Conservation (phyloP, 2,888 invertebrate species). For the Seira musarum region DNA sequence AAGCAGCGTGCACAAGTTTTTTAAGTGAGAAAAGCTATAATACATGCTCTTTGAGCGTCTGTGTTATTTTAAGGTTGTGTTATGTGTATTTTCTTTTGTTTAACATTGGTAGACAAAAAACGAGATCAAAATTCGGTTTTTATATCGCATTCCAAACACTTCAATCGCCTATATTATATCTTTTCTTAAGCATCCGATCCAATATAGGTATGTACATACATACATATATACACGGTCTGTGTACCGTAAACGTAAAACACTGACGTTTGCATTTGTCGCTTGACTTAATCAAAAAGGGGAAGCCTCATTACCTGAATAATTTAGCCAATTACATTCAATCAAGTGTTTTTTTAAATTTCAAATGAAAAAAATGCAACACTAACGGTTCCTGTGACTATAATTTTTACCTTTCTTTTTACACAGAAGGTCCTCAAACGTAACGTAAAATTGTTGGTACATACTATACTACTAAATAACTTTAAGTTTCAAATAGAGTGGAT, state of each 20-base stretch:
- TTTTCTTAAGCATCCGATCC: background rate
- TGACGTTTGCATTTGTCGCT: conserved; percentile 53
- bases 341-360: conserved; percentile 36
- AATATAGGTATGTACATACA: background rate
- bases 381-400: too few relatives aligned
- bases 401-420: too few relatives aligned
- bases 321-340: conserved; percentile 55
- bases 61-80: too few relatives aligned
- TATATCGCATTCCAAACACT: conserved; percentile 7
- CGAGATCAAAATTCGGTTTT: background rate
- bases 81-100: too few relatives aligned
- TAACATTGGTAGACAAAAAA: background rate
- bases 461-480: background rate
- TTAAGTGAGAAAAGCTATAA: too few relatives aligned
- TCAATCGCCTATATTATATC: background rate
- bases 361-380: too few relatives aligned
- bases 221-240: conserved; percentile 6
- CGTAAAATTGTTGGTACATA: background rate
- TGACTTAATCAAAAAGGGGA: conserved; percentile 49
- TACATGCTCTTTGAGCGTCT: too few relatives aligned
- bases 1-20: too few relatives aligned
- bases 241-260: conserved; percentile 21
- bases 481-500: too few relatives aligned
- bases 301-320: conserved; percentile 59
- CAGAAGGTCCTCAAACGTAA: background rate